Evolutionary conservation across 2,113 vertebrate genomes (phyloP), one percentile per base, ranked within the genome.

Genomic region (Tupaia chinensis): DNA sequence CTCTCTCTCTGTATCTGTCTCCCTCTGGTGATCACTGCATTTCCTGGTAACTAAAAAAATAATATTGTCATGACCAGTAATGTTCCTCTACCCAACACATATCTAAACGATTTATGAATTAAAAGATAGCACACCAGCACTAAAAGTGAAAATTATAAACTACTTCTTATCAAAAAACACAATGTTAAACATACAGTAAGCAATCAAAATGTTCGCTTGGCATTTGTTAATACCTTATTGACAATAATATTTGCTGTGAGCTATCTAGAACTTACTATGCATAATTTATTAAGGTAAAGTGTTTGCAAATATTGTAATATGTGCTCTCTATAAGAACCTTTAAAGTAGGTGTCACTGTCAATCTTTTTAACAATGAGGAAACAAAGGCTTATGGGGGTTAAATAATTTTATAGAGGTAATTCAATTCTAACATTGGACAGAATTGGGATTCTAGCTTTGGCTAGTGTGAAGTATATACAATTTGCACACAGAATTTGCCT

Each of bases 151-250:
- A 69, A 84, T 79, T 4, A 69, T 2, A 87, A 73, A 53, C 76
- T 68, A 56, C 54, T 85, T 94, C 10, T 96, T 68, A 89, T 73
- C 22, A 88, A 72, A 91, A 93, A 91, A 32, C 3, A 72, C 4
- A 84, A 53, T 79, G 7, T n/a, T 80, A 93, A 87, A 34, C 10
- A 83, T 23, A 79, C 1, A 77, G 8, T 74, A 65, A 90, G 84
- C 12, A 68, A 70, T 61, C 78, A 70, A 95, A 92, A 80, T 54
- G 29, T 0, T 54, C 7, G 56, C 88, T 80, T 85, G 68, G 10
- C 29, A 34, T 70, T 87, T 81, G 17, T 74, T 91, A 63, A n/a
- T 69, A 27, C 2, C 1, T 83, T 93, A 74, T 17, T 83, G 58
- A 70, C 53, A 88, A 60, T 69, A 32, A 19, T 68, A 77, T 83